Percentiles rank a stretch among this genome's conserved stretches.
These are phyloP conservation scores for Rhamphomyia laevipes DNA, from an alignment of 2,888 invertebrate species.

Conservation along the genomic window DNA sequence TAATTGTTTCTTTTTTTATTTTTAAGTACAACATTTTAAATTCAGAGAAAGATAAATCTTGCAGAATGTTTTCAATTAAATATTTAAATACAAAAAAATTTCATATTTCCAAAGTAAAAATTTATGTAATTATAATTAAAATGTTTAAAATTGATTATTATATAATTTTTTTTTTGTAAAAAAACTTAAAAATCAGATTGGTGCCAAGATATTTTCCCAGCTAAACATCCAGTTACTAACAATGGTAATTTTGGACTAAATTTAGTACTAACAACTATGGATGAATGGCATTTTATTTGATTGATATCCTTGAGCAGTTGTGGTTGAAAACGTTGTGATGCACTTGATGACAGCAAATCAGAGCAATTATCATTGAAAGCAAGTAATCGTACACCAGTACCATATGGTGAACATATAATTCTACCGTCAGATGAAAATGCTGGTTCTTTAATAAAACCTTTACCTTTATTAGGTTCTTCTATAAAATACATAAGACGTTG, in stretches of 20 bases:
- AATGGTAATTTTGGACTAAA: slow-evolving; percentile 80
- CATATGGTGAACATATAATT: slow-evolving; percentile 81
- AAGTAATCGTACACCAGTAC: slow-evolving; percentile 72
- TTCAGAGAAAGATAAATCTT: no score
- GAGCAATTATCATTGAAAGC: slow-evolving; percentile 66
- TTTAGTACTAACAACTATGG: slow-evolving; percentile 78
- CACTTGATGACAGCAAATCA: slow-evolving; percentile 37
- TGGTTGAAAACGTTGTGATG: slow-evolving; percentile 24
- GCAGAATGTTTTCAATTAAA: no score
- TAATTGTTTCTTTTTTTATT: no score
- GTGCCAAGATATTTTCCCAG: slow-evolving; percentile 82
- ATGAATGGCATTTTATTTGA: slow-evolving; percentile 58
- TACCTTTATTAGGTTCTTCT: slow-evolving; percentile 78
- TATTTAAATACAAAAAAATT: no score
- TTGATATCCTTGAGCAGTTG: slow-evolving; percentile 51
- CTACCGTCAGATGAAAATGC: slow-evolving; percentile 86
- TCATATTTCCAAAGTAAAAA: no score
- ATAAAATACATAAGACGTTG: slow-evolving; percentile 71
- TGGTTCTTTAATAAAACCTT: slow-evolving; percentile 86
- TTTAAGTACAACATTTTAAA: no score
- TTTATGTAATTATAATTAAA: neutral
- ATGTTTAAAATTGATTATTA: neutral
- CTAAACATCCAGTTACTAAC: slow-evolving; percentile 81
- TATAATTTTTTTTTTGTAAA: neutral
- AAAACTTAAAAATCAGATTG: slow-evolving; percentile 48